Percentiles rank a stretch among this genome's conserved stretches.
Conservation (phyloP, 2,888 invertebrate genomes). For the Panzeria rudis region DNA sequence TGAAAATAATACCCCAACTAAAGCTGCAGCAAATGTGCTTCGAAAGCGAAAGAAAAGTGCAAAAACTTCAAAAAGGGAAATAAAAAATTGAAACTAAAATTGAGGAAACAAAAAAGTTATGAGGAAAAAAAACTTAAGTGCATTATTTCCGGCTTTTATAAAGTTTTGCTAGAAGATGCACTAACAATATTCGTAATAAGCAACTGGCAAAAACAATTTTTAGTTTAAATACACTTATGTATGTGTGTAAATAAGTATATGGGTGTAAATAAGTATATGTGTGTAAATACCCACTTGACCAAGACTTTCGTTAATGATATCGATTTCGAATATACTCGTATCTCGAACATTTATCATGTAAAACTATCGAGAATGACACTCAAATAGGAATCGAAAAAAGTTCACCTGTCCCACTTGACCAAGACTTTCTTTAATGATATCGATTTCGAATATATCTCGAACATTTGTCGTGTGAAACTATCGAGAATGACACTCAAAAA, state of each 20-base stretch:
- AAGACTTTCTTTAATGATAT: too few relatives aligned
- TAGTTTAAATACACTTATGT: constrained; percentile 5
- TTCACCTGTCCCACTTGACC: too few relatives aligned
- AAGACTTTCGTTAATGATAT: too few relatives aligned
- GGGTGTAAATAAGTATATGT: too few relatives aligned
- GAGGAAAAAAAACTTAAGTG: constrained; percentile 74
- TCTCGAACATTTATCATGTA: too few relatives aligned
- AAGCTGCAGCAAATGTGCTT: constrained; percentile 25
- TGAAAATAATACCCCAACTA: constrained; percentile 11
- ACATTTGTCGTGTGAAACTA: too few relatives aligned
- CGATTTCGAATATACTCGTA: too few relatives aligned
- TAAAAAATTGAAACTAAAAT: constrained; percentile 30
- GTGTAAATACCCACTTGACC: too few relatives aligned
- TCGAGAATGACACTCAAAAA: too few relatives aligned
- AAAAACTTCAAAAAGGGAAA: constrained; percentile 36
- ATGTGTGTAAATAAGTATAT: neutral
- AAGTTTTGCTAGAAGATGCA: constrained; percentile 74
- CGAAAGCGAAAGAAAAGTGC: constrained; percentile 37
- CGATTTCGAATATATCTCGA: too few relatives aligned
- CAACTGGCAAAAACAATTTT: constrained; percentile 37
- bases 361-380: too few relatives aligned
- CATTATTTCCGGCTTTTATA: constrained; percentile 80
- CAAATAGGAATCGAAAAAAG: too few relatives aligned
- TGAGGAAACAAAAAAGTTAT: constrained; percentile 33
- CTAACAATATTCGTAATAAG: constrained; percentile 53